phyloP scores from a whole-genome alignment of 2,797 vertebrate genomes.

The Pipistrellus pygmaeus region DNA sequence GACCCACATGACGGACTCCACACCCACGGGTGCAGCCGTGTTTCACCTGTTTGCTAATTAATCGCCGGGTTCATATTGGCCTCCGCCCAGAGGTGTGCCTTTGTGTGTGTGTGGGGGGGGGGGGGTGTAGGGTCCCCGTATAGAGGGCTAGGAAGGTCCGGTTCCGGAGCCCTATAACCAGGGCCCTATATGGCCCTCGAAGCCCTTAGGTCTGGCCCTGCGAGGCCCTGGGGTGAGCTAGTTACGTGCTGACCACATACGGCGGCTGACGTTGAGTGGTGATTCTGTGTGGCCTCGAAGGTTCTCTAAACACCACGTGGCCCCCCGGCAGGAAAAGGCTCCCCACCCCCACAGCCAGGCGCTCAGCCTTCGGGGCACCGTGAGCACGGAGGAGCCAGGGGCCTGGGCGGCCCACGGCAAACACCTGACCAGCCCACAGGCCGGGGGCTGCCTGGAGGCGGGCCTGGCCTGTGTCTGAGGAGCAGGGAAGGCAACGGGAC shows the following conservation, averaged over 20 bases:
- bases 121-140: background rate
- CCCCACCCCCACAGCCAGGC: background rate
- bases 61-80: accelerated
- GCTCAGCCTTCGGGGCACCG: background rate
- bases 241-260: too few species aligned
- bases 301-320: too few species aligned
- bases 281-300: too few species aligned
- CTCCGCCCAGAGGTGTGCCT: accelerated
- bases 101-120: too few species aligned
- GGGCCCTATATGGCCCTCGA: too few species aligned
- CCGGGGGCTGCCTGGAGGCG: background rate
- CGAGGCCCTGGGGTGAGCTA: too few species aligned
- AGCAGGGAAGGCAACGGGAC: background rate
- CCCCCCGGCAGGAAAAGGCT: too few species aligned
- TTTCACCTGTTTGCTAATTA: accelerated
- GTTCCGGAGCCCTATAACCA: too few species aligned
- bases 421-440: background rate
- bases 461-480: background rate
- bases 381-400: background rate
- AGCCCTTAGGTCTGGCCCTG: too few species aligned
- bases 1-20: background rate
- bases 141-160: background rate
- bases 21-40: accelerated
- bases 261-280: too few species aligned
- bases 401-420: background rate